phyloP scores from a whole-genome alignment of 2,797 vertebrate genomes.

The Sciurus vulgaris region DNA sequence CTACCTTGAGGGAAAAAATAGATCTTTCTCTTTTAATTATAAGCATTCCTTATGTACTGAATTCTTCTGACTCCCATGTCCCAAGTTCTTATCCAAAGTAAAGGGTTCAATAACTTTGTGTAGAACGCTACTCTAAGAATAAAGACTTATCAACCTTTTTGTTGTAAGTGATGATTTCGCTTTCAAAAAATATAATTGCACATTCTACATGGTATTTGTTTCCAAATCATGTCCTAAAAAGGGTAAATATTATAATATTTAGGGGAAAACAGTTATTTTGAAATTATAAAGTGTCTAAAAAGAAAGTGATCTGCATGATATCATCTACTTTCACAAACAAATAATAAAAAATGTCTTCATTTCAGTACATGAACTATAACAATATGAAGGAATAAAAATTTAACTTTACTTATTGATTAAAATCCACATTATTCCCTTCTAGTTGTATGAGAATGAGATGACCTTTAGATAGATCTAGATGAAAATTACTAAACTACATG shows the following conservation, averaged over 20 bases:
- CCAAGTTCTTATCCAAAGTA: constrained; percentile 15
- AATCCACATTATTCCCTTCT: constrained; percentile 29
- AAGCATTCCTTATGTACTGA: background rate
- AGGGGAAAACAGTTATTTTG: constrained; percentile 54
- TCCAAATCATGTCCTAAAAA: constrained; percentile 72
- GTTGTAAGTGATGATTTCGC: constrained; percentile 66
- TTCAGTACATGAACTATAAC: constrained; percentile 72
- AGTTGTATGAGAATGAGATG: constrained; percentile 5
- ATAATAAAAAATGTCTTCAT: constrained; percentile 60
- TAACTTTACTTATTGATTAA: constrained; percentile 61
- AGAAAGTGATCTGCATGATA: constrained; percentile 51
- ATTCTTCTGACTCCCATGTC: background rate
- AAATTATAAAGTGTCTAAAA: constrained; percentile 57
- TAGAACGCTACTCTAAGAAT: constrained; percentile 26
- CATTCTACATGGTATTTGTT: constrained; percentile 63
- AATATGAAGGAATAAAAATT: constrained; percentile 66
- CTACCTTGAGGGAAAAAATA: background rate
- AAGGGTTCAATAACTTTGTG: constrained; percentile 17
- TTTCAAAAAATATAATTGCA: constrained; percentile 72
- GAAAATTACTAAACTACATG: background rate
- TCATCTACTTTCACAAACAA: constrained; percentile 1
- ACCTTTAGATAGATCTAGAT: constrained; percentile 19
- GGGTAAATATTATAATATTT: constrained; percentile 6
- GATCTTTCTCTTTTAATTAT: background rate
- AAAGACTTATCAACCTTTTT: constrained; percentile 59